A percentile compares a stretch with the other conserved stretches of the same genome.
phyloP scores from a whole-genome alignment of 2,113 vertebrate species.

The Leucopternis melanops region DNA sequence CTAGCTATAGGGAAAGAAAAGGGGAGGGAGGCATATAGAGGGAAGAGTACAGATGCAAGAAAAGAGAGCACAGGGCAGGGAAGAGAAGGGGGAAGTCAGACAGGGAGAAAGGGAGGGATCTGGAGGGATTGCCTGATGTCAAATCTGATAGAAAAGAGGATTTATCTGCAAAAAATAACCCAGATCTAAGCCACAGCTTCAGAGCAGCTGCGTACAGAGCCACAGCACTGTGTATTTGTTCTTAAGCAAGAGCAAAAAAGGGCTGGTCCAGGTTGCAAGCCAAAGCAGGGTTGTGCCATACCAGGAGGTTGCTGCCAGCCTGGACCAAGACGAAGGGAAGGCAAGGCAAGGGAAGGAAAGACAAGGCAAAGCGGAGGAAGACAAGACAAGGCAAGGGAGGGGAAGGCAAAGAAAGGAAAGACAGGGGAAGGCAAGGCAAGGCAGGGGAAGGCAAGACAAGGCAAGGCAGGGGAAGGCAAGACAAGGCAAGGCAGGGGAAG shows the following conservation, averaged over 20 bases:
- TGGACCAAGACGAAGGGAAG: background rate
- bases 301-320: background rate
- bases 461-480: no score
- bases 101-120: background rate
- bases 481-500: no score
- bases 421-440: no score
- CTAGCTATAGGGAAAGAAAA: background rate
- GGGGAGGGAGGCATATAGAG: background rate
- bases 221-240: background rate
- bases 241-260: background rate
- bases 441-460: background rate
- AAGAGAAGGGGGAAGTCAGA: background rate
- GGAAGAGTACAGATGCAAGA: background rate
- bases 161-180: slow-evolving; percentile 64
- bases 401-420: no score
- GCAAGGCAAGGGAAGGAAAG: background rate
- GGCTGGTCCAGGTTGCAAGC: background rate
- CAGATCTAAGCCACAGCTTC: slow-evolving; percentile 46
- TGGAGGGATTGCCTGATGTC: slow-evolving; percentile 55
- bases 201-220: background rate
- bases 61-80: background rate
- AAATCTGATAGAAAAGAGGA: slow-evolving; percentile 66
- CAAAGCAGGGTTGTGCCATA: background rate
- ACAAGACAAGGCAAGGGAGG: background rate
- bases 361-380: no score